A percentile compares a stretch with the other conserved stretches of the same genome.
Evolutionary conservation across 2,888 invertebrate genomes (phyloP).

Genomic region (Proisotoma minuta): DNA sequence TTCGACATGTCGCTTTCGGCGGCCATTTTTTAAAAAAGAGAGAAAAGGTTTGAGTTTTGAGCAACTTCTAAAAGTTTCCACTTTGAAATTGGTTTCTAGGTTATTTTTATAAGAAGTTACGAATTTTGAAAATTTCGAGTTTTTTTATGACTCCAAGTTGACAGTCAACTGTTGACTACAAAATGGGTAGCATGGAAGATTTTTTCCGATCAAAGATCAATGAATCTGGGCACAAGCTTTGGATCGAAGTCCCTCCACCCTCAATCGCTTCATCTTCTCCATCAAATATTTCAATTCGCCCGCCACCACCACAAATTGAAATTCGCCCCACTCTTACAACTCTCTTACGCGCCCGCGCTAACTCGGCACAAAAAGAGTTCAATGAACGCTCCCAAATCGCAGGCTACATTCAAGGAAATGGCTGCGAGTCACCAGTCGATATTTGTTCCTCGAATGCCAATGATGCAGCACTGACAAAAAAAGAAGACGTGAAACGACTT

Average conservation of each 20-base stretch:
- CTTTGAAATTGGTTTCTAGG: too few species aligned
- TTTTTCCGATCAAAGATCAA: not conserved
- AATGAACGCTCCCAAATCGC: slow-evolving; percentile 20
- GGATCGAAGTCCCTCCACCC: not conserved
- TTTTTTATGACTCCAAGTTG: too few species aligned
- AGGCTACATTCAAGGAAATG: not conserved
- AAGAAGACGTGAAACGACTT: slow-evolving; percentile 23
- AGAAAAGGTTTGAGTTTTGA: too few species aligned
- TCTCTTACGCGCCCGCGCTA: slow-evolving; percentile 24
- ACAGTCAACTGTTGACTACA: too few species aligned
- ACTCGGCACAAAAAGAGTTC: slow-evolving; percentile 19
- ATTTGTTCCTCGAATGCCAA: too few species aligned
- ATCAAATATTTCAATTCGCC: not conserved
- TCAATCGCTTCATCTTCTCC: not conserved
- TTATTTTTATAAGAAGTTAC: too few species aligned
- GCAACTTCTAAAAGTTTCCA: too few species aligned
- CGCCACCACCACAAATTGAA: not conserved
- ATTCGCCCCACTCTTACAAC: slow-evolving; percentile 25
- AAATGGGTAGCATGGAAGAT: not conserved
- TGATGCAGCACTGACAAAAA: slow-evolving; percentile 8
- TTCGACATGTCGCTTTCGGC: too few species aligned
- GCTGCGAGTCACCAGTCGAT: too few species aligned
- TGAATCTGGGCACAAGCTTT: not conserved
- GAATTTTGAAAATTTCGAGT: too few species aligned
- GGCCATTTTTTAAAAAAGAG: too few species aligned